Evolutionary conservation across 2,797 vertebrate genomes (phyloP).

Genomic region (Muraenolepis orangiensis): DNA sequence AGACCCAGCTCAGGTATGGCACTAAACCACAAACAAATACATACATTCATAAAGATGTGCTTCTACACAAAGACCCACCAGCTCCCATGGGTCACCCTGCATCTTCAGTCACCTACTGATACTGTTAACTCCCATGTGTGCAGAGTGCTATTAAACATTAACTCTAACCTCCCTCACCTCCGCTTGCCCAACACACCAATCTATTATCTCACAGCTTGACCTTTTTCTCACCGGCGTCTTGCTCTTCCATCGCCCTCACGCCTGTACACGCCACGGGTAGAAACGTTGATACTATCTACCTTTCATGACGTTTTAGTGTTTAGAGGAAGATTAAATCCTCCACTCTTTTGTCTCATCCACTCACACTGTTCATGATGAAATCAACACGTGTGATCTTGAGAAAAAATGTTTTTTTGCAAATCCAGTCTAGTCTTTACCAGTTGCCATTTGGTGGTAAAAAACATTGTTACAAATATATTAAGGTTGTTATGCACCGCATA

Average conservation of each 20-base stretch:
- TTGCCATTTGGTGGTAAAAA: not conserved
- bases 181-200: conserved; percentile 40
- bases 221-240: conserved; percentile 13
- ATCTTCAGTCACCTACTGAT: conserved; percentile 30
- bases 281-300: not conserved
- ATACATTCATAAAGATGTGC: not conserved
- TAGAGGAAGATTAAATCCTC: not conserved
- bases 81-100: conserved; percentile 20
- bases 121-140: conserved; percentile 33
- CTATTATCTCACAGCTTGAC: conserved; percentile 4
- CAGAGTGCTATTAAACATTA: conserved; percentile 64
- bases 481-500: not conserved
- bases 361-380: not conserved
- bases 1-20: conserved; percentile 83
- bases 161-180: conserved; percentile 38
- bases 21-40: not conserved
- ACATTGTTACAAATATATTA: not conserved
- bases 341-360: not conserved
- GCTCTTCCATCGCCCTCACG: not conserved
- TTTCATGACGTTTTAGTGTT: not conserved
- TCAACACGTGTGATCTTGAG: not conserved
- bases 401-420: not conserved
- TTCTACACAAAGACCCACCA: not conserved
- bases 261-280: not conserved
- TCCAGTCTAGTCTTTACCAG: not conserved